phyloP scores from a whole-genome alignment of 2,113 vertebrate species.

The Mormyrus lacerda region DNA sequence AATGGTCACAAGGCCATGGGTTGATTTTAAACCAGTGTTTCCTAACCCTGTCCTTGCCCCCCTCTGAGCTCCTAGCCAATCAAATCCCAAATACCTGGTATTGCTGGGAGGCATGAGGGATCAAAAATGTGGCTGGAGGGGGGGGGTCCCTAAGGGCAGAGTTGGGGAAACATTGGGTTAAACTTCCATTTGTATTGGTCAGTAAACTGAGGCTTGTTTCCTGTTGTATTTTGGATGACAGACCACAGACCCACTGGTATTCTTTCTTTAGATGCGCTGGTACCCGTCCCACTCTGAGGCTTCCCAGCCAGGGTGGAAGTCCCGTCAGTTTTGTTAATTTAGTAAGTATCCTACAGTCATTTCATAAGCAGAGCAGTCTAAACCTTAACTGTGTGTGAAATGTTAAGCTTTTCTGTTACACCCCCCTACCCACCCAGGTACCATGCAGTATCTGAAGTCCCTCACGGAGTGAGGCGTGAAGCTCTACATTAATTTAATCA shows the following conservation, averaged over 20 bases:
- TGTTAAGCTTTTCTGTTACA: too few species aligned
- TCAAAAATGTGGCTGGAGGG: not conserved
- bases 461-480: conserved; percentile 27
- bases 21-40: not conserved
- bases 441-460: conserved; percentile 22
- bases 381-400: too few species aligned
- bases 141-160: not conserved
- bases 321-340: conserved; percentile 74
- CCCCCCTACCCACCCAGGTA: not conserved
- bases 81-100: not conserved
- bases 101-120: not conserved
- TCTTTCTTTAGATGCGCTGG: conserved; percentile 65
- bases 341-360: conserved; percentile 22
- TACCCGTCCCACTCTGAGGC: conserved; percentile 67
- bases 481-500: conserved; percentile 36
- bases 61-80: not conserved
- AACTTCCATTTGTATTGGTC: not conserved
- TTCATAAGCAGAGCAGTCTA: not conserved
- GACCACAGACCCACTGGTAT: not conserved
- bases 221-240: not conserved
- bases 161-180: not conserved
- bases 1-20: not conserved
- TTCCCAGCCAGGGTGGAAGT: conserved; percentile 76
- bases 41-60: not conserved
- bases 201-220: not conserved